Conservation (phyloP, 2,113 vertebrate species). For the Galbula dea region DNA sequence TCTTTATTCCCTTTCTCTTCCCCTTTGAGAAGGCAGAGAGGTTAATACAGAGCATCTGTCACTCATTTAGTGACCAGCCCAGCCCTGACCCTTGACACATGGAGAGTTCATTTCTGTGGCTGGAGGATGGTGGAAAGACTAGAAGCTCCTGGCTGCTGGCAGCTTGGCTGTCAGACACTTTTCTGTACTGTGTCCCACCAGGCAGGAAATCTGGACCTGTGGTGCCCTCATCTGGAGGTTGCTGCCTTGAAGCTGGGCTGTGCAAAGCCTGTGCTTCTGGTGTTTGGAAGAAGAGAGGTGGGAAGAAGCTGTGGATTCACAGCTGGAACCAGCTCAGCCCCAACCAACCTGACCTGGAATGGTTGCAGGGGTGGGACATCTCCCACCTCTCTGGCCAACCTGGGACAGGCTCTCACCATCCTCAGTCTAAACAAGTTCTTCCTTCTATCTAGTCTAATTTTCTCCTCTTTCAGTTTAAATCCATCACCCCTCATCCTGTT, state of each 20-base stretch:
- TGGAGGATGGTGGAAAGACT: not conserved
- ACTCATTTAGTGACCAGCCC: too few relatives aligned
- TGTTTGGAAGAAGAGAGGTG: not conserved
- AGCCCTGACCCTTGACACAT: too few relatives aligned
- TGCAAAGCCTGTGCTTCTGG: not conserved
- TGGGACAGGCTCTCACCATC: too few relatives aligned
- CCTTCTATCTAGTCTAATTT: not conserved
- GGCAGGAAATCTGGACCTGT: not conserved
- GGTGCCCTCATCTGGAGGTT: not conserved
- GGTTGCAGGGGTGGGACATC: too few relatives aligned
- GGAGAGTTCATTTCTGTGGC: not conserved
- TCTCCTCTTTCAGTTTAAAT: not conserved
- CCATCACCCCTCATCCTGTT: not conserved
- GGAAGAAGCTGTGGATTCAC: not conserved
- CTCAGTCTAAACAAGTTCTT: too few relatives aligned
- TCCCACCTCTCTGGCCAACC: too few relatives aligned
- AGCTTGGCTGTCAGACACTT: not conserved
- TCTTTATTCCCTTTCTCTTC: too few relatives aligned
- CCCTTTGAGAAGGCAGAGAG: too few relatives aligned
- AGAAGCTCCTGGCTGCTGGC: not conserved
- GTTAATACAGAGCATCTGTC: too few relatives aligned
- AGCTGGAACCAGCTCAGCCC: too few relatives aligned
- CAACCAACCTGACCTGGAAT: too few relatives aligned
- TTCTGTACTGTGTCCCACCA: not conserved
- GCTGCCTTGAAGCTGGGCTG: not conserved